Evolutionary conservation across 2,113 vertebrate species (phyloP).

Genomic region (Alosa alosa): DNA sequence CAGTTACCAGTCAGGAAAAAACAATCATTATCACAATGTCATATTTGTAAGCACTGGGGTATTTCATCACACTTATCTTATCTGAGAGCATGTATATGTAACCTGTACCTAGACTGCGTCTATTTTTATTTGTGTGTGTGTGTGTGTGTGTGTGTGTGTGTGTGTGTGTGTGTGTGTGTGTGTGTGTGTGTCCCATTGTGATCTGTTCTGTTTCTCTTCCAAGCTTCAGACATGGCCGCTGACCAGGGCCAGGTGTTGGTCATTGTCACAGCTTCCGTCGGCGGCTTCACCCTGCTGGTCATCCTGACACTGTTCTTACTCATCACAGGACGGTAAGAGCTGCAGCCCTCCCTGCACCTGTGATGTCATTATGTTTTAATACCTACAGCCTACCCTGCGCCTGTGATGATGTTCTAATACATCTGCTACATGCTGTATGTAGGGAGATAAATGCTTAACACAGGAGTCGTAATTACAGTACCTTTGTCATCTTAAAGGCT

Average conservation of each 20-base stretch:
- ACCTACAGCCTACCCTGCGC: too few relatives aligned
- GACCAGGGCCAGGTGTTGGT: slow-evolving; percentile 73
- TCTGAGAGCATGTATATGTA: too few relatives aligned
- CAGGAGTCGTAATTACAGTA: neutral
- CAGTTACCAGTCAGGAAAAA: neutral
- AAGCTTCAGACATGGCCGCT: slow-evolving; percentile 88
- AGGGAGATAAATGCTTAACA: neutral
- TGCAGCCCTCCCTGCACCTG: neutral
- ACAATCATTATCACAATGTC: neutral
- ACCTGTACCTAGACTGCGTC: too few relatives aligned
- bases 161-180: slow-evolving; percentile 14
- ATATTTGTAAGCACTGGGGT: neutral
- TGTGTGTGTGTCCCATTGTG: neutral
- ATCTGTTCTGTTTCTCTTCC: slow-evolving; percentile 50
- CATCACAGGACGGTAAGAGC: slow-evolving; percentile 65
- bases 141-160: slow-evolving; percentile 4
- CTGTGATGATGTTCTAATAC: too few relatives aligned
- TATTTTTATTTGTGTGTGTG: too few relatives aligned
- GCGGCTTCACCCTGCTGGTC: slow-evolving; percentile 87
- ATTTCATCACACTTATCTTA: too few relatives aligned
- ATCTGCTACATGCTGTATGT: neutral
- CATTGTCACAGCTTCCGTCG: slow-evolving; percentile 85
- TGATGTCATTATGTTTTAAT: too few relatives aligned
- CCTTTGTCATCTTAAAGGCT: too few relatives aligned
- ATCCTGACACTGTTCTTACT: slow-evolving; percentile 51